These are phyloP conservation scores for Goniozus legneri DNA, from an alignment of 1,140 invertebrate species.

Conservation along the genomic window DNA sequence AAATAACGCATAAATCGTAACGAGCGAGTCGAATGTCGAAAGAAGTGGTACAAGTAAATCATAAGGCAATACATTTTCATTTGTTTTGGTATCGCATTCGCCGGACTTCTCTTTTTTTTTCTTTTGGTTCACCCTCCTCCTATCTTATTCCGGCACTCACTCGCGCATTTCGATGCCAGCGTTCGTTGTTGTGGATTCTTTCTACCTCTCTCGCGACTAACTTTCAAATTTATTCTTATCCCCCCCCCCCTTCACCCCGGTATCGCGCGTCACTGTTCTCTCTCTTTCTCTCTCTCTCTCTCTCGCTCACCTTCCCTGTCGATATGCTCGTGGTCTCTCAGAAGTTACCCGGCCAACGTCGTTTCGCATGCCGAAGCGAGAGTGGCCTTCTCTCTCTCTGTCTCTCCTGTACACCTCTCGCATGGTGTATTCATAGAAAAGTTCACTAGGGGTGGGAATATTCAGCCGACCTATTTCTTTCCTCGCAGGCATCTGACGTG, in stretches of 20 bases:
- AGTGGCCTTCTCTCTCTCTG: too few species aligned
- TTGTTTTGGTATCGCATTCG: too few species aligned
- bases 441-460: slow-evolving; percentile 31
- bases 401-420: too few species aligned
- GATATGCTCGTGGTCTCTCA: neutral
- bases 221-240: neutral
- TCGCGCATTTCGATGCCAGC: slow-evolving; percentile 7
- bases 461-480: slow-evolving; percentile 30
- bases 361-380: slow-evolving; percentile 22
- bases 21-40: too few species aligned
- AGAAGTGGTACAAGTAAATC: too few species aligned
- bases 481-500: too few species aligned
- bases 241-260: neutral
- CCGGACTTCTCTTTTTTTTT: too few species aligned
- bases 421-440: slow-evolving; percentile 37
- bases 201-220: slow-evolving; percentile 8
- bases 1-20: too few species aligned
- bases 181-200: too few species aligned
- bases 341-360: slow-evolving; percentile 4
- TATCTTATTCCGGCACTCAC: slow-evolving; percentile 5
- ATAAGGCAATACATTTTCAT: too few species aligned
- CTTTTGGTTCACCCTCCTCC: slow-evolving; percentile 4
- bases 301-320: too few species aligned
- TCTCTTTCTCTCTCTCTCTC: too few species aligned
- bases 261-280: neutral